phyloP scores from a whole-genome alignment of 37 sponge, comb jelly and placozoan genomes.

The Cliona cf. orientalis region DNA sequence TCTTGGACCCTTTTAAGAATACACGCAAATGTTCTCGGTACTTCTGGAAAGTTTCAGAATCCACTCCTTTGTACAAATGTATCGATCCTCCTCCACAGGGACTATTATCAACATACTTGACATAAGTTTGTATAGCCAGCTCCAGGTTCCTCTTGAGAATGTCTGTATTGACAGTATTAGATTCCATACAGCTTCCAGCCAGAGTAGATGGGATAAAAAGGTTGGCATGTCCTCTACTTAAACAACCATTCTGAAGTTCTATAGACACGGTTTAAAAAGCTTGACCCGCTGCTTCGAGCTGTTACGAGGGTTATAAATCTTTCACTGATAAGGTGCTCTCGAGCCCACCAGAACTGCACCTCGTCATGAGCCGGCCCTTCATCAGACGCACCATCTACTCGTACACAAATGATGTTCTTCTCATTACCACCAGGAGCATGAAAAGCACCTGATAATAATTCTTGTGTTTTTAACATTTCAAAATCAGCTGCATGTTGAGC shows the following conservation, averaged over 20 bases:
- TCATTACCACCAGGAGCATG: neutral
- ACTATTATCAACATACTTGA: neutral
- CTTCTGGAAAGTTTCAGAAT: no score
- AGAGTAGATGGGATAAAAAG: constrained; percentile 46
- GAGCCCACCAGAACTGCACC: constrained; percentile 18
- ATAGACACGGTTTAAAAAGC: constrained; percentile 17
- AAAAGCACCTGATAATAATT: neutral
- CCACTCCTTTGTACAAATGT: constrained; percentile 27
- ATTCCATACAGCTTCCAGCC: constrained; percentile 11
- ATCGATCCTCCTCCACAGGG: constrained; percentile 41
- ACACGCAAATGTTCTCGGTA: no score
- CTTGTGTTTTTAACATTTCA: neutral
- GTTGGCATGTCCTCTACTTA: constrained; percentile 23
- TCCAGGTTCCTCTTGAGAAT: constrained; percentile 11
- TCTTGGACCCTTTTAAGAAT: constrained; percentile 41
- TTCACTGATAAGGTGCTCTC: neutral
- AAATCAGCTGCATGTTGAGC: constrained; percentile 10
- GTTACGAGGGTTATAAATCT: constrained; percentile 7
- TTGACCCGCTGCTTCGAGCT: constrained; percentile 2
- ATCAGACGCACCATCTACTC: constrained; percentile 32
- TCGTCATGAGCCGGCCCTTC: constrained; percentile 39
- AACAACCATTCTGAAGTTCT: constrained; percentile 33
- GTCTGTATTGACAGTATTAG: constrained; percentile 6
- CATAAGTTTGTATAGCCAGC: constrained; percentile 23
- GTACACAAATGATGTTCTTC: neutral